Evolutionary conservation across 2,797 vertebrate species (phyloP).

Genomic region (Sitta carolinensis): DNA sequence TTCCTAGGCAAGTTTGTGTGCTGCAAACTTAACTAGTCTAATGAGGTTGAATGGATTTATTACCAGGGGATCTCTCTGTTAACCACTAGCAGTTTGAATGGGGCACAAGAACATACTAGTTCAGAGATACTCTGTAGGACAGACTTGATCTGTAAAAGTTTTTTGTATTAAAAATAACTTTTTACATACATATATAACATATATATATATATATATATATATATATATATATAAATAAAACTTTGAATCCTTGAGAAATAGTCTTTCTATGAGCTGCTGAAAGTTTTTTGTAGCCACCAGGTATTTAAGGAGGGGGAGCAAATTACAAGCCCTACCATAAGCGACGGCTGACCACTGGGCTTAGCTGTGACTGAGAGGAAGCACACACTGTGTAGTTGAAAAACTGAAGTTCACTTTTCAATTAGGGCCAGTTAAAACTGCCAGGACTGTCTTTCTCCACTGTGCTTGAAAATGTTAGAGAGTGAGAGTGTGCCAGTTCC

Average conservation of each 20-base stretch:
- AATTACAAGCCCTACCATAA: neutral
- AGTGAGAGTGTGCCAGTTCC: neutral
- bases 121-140: neutral
- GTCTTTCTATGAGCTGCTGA: neutral
- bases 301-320: neutral
- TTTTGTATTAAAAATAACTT: neutral
- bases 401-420: slow-evolving; percentile 1
- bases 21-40: neutral
- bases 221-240: no score
- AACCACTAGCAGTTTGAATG: neutral
- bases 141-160: neutral
- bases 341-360: neutral
- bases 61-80: neutral
- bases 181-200: neutral
- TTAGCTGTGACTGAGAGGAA: neutral
- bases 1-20: neutral
- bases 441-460: neutral
- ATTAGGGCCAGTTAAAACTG: neutral
- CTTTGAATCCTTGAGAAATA: neutral
- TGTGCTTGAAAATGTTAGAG: neutral
- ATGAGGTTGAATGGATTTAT: neutral
- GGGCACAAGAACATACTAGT: neutral
- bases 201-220: neutral
- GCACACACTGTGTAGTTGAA: neutral
- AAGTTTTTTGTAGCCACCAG: neutral